Percentiles rank a stretch among this genome's conserved stretches.
These are phyloP conservation scores for Vespertilio murinus DNA, from an alignment of 2,797 vertebrate species.

Conservation along the genomic window DNA sequence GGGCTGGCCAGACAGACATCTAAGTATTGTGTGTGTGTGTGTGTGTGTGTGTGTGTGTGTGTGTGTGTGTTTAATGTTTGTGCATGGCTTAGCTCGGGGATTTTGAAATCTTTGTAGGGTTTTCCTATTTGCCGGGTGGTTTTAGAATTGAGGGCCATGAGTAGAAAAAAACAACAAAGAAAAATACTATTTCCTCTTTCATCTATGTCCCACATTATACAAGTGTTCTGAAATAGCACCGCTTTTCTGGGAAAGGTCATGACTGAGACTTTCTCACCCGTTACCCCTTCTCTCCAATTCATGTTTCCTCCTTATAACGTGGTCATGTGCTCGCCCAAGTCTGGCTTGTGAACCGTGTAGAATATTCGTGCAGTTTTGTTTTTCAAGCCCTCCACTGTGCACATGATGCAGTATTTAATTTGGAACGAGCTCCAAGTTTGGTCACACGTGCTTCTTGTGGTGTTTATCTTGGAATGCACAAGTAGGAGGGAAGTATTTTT, in stretches of 20 bases:
- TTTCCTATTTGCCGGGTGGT: constrained; percentile 61
- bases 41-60: constrained; percentile 8
- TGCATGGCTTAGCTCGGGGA: constrained; percentile 65
- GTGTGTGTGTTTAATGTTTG: constrained; percentile 56
- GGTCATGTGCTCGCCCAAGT: constrained; percentile 77
- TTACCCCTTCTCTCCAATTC: constrained; percentile 60
- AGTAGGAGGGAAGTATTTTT: constrained; percentile 82
- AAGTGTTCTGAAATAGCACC: constrained; percentile 64
- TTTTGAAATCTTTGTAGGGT: constrained; percentile 75
- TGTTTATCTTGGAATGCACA: constrained; percentile 84
- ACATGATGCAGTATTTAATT: constrained; percentile 84
- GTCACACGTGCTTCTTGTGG: constrained; percentile 80
- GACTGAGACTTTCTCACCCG: constrained; percentile 64
- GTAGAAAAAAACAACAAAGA: constrained; percentile 35
- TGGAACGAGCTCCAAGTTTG: constrained; percentile 80
- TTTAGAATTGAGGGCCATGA: constrained; percentile 71
- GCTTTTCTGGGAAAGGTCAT: constrained; percentile 74
- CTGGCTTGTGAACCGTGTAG: constrained; percentile 82
- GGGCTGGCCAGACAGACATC: constrained; percentile 64
- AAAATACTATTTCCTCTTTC: constrained; percentile 69
- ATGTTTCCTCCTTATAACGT: constrained; percentile 75
- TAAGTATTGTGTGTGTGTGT: constrained; percentile 66
- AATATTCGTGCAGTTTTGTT: constrained; percentile 82
- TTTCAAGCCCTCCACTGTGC: constrained; percentile 80
- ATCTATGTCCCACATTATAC: constrained; percentile 72